Evolutionary conservation across 1,140 invertebrate genomes (phyloP), one percentile per base, ranked within the genome.

Genomic region (Leptoteleia sp.): DNA sequence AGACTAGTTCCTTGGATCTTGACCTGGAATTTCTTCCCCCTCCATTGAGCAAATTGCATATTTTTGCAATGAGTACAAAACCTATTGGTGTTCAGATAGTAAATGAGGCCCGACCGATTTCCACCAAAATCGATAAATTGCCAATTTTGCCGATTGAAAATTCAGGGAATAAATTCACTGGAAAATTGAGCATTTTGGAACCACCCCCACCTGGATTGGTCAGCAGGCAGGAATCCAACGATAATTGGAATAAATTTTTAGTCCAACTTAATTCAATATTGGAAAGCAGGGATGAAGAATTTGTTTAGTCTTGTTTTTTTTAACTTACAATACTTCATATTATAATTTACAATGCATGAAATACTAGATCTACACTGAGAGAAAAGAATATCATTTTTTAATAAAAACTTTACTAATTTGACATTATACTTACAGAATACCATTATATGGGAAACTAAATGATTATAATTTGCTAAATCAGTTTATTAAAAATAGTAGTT

Each of bases 241-340:
- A 89, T 6, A 89, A 82, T 59, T 89, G 88, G 88, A 87, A 84
- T 61, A 76, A 82, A 11, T 91, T 91, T 67, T 62, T 90, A 2
- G 15, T 81, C 0, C 85, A 87, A 16, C 76, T 91, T 3, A 90
- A 90, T 59, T 85, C 79, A 0, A 89, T 91, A 40, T 73, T 91
- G 3, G 89, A 91, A 57, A 89, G 83, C 45, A 86, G 88, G 71
- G 76, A 67, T 9, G 89, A 83, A 12, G 81, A 86, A 61, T 89
- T 88, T 42, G 86, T 89, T 52, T 89, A 48, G 17, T n/a, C n/a
- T n/a, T n/a, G n/a, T n/a, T n/a, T n/a, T n/a, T n/a, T n/a, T n/a
- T n/a, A n/a, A n/a, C n/a, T n/a, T n/a, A n/a, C n/a, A n/a, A n/a
- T n/a, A n/a, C n/a, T n/a, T n/a, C n/a, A n/a, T n/a, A n/a, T n/a